phyloP scores from a whole-genome alignment of 2,113 vertebrate species.

The Pelodiscus sinensis region DNA sequence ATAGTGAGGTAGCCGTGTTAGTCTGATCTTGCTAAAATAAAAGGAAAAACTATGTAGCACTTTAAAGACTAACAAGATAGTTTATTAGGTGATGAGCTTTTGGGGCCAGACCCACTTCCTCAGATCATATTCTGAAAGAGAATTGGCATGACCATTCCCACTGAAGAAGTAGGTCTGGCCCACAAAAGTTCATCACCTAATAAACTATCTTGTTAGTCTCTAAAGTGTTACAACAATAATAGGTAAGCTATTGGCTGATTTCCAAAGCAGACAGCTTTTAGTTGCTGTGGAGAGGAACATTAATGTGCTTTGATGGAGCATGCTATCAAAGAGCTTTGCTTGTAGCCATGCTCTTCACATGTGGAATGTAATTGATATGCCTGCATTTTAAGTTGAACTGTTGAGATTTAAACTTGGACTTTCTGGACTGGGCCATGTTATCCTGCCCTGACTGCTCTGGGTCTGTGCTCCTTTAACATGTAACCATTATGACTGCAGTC shows the following conservation, averaged over 20 bases:
- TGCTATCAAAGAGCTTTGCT: background rate
- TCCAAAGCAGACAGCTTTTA: background rate
- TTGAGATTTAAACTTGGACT: background rate
- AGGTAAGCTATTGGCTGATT: background rate
- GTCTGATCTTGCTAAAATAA: too few relatives aligned
- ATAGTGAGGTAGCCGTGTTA: too few relatives aligned
- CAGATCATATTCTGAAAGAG: too few relatives aligned
- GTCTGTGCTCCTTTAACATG: background rate
- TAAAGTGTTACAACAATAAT: background rate
- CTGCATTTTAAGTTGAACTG: background rate
- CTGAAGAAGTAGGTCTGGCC: too few relatives aligned
- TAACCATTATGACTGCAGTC: background rate
- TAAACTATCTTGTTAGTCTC: too few relatives aligned
- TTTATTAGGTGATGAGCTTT: too few relatives aligned
- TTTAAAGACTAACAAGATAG: too few relatives aligned
- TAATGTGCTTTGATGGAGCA: background rate
- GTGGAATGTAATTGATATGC: background rate
- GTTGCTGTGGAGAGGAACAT: background rate
- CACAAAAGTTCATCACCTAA: too few relatives aligned
- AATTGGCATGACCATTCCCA: too few relatives aligned
- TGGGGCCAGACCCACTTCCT: too few relatives aligned
- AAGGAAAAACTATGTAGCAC: too few relatives aligned
- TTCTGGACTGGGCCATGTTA: background rate
- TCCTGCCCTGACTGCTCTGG: background rate
- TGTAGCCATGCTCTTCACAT: background rate